Percentiles rank a stretch among this genome's conserved stretches.
These are phyloP conservation scores for Podiceps cristatus DNA, from an alignment of 2,113 vertebrate genomes.

Conservation along the genomic window DNA sequence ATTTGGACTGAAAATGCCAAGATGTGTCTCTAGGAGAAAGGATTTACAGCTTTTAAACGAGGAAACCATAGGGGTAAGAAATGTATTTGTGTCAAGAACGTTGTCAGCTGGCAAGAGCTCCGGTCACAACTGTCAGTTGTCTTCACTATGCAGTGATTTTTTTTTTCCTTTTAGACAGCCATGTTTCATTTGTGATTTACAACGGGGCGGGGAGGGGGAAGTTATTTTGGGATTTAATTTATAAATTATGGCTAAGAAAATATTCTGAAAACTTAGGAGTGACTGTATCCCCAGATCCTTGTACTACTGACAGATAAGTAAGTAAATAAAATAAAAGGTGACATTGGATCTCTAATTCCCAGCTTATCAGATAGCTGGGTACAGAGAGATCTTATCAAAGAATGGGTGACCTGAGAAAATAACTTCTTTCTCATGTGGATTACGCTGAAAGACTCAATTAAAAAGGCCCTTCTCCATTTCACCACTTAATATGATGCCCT, in stretches of 20 bases:
- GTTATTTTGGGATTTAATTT: neutral
- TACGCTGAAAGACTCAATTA: neutral
- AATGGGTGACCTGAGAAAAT: neutral
- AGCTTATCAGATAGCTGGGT: neutral
- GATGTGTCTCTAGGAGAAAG: neutral
- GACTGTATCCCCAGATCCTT: neutral
- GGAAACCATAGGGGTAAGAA: too few relatives aligned
- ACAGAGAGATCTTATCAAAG: neutral
- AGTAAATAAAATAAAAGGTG: constrained; percentile 8
- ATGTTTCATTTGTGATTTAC: neutral
- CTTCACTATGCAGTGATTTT: too few relatives aligned
- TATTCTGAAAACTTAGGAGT: neutral
- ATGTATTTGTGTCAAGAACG: too few relatives aligned
- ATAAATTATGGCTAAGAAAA: neutral
- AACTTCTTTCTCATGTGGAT: neutral
- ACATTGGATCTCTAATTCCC: neutral
- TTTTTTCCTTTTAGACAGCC: neutral
- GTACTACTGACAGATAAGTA: neutral
- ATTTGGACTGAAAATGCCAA: neutral
- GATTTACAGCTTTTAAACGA: neutral
- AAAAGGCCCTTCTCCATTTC: constrained; percentile 15
- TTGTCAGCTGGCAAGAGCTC: too few relatives aligned
- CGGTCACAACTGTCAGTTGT: too few relatives aligned
- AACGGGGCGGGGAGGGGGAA: too few relatives aligned
- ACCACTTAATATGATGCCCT: neutral